Percentiles rank a stretch among this genome's conserved stretches.
Evolutionary conservation across 37 sponge, comb jelly and placozoan species (phyloP).

Genomic region (Dysidea cf. avara): DNA sequence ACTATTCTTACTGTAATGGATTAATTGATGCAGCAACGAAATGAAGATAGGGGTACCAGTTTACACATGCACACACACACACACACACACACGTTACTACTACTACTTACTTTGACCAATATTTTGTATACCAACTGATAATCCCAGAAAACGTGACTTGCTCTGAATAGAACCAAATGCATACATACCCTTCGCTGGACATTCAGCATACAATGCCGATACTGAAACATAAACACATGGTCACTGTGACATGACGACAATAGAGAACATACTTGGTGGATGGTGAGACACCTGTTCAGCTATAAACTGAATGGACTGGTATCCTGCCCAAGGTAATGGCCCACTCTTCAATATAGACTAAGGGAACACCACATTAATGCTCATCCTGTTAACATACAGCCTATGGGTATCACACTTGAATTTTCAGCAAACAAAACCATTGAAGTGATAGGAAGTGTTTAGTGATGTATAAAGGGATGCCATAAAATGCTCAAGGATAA

Average conservation of each 20-base stretch:
- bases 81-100: no score
- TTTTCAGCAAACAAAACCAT: no score
- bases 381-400: no score
- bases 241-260: not conserved
- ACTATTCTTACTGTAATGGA: slow-evolving; percentile 6
- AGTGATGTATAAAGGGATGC: no score
- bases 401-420: no score
- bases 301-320: slow-evolving; percentile 32
- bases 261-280: slow-evolving; percentile 23
- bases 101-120: slow-evolving; percentile 35
- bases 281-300: slow-evolving; percentile 80
- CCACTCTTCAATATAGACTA: slow-evolving; percentile 37
- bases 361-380: not conserved
- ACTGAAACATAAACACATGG: slow-evolving; percentile 29
- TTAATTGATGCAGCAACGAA: not conserved
- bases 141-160: slow-evolving; percentile 80
- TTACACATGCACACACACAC: no score
- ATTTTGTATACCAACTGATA: slow-evolving; percentile 67
- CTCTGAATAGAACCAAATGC: slow-evolving; percentile 57
- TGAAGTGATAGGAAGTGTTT: no score
- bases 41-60: not conserved
- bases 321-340: slow-evolving; percentile 51
- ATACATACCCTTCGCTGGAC: slow-evolving; percentile 50
- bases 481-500: no score
- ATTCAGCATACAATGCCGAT: slow-evolving; percentile 81